Evolutionary conservation across 2,888 invertebrate species (phyloP).

Genomic region (Acrobasis repandana): DNA sequence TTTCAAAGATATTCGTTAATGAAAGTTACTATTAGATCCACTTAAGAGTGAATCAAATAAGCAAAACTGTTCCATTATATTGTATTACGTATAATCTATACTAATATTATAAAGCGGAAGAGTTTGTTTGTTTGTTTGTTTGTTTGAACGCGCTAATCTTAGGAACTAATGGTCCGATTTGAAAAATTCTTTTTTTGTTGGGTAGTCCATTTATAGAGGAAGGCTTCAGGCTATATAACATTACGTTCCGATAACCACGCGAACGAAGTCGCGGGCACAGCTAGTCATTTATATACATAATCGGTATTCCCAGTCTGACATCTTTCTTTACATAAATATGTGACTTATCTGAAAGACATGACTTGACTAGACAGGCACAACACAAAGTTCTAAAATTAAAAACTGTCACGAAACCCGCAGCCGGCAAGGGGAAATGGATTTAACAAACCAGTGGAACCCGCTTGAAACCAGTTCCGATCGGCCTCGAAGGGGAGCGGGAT

Average conservation of each 20-base stretch:
- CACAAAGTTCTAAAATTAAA: constrained; percentile 42
- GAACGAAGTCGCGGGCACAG: no score
- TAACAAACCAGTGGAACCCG: constrained; percentile 46
- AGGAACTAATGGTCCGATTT: no score
- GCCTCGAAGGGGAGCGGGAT: constrained; percentile 40
- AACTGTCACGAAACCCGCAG: constrained; percentile 41
- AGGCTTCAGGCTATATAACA: no score
- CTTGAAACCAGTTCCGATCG: constrained; percentile 43
- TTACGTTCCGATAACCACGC: no score
- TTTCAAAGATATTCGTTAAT: background rate
- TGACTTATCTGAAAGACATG: background rate
- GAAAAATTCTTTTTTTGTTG: no score
- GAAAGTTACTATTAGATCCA: background rate
- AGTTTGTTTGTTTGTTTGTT: no score
- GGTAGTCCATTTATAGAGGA: no score
- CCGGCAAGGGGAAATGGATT: constrained; percentile 46
- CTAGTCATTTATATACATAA: no score
- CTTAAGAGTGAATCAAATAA: background rate
- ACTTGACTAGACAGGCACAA: background rate
- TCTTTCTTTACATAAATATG: no score
- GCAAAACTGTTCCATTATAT: background rate
- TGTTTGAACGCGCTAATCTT: no score
- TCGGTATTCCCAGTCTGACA: no score
- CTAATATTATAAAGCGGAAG: no score
- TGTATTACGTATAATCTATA: background rate